Evolutionary conservation across 2,888 invertebrate genomes (phyloP), one percentile per base, ranked within the genome.

Genomic region (Drosophila testacea): DNA sequence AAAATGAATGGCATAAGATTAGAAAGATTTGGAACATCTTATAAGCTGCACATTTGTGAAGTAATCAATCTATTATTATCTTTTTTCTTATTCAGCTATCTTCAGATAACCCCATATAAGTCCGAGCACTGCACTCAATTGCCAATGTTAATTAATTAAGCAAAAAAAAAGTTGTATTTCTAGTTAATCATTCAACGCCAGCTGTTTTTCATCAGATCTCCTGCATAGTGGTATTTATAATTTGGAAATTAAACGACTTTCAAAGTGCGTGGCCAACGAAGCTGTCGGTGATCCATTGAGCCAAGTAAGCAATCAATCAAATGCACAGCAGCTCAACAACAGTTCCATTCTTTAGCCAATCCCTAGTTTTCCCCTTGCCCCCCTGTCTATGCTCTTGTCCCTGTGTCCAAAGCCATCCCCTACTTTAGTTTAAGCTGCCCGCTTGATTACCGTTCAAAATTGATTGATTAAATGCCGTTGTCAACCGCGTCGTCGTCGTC

Each of bases 381-480:
- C 27, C 1, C 38, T 22, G n/a, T 54, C 16, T 4, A 30, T 61
- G 7, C 11, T 36, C 4, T 27, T 11, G n/a, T 54, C 6, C 10
- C 41, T 61, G 7, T 69, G 39, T 2, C 46, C 27, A 62, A 55
- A 70, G 67, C 62, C 86, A 80, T 85, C 86, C 75, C 83, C 81
- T 75, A 86, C 83, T 86, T 88, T 78, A 88, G 83, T 83, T 80
- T 70, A 86, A 88, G 83, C 86, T 76, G 82, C 66, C 79, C 72
- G 80, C 85, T 89, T 89, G 85, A 89, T 85, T 89, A 89, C 88
- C 89, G 89, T 87, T 88, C 85, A 89, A 82, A 85, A 87, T 85
- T 85, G 85, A 85, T 85, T 85, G 85, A 85, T 85, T 85, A 85
- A 89, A 85, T 88, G 85, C 85, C 73, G 68, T 87, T 87, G 85